Conservation (phyloP, 2,113 vertebrate genomes). For the Neogobius melanostomus region DNA sequence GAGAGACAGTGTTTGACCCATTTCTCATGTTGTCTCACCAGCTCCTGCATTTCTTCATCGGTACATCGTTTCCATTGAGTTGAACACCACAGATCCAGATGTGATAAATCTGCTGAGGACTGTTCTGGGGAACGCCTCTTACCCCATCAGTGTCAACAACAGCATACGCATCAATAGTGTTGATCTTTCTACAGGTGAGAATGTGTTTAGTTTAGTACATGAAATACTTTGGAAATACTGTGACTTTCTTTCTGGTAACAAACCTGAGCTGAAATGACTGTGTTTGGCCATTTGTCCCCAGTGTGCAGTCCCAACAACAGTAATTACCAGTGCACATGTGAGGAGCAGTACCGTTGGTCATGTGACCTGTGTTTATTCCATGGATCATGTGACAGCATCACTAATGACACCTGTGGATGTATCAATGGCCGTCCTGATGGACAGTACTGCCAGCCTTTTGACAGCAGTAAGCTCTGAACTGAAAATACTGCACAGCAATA, state of each 20-base stretch:
- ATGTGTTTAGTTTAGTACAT: neutral
- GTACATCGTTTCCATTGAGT: slow-evolving; percentile 27
- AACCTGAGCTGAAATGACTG: neutral
- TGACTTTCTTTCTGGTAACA: neutral
- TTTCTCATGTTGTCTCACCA: slow-evolving; percentile 4
- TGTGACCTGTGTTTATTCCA: slow-evolving; percentile 45
- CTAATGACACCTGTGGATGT: slow-evolving; percentile 37
- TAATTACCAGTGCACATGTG: slow-evolving; percentile 44
- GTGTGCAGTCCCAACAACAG: slow-evolving; percentile 28
- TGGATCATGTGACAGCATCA: slow-evolving; percentile 29
- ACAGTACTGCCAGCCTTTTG: slow-evolving; percentile 25
- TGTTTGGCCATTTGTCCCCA: slow-evolving; percentile 2
- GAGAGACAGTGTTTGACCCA: neutral
- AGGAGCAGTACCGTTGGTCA: slow-evolving; percentile 36
- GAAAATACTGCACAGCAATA: neutral
- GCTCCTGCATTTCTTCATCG: slow-evolving; percentile 1
- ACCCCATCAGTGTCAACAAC: slow-evolving; percentile 14
- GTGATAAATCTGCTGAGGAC: slow-evolving; percentile 16
- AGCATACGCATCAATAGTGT: slow-evolving; percentile 15
- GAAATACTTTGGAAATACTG: neutral
- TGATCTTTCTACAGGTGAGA: slow-evolving; percentile 18
- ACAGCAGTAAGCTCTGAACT: neutral
- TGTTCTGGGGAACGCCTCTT: slow-evolving; percentile 13
- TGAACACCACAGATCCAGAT: slow-evolving; percentile 24
- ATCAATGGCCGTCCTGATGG: slow-evolving; percentile 32